phyloP scores from a whole-genome alignment of 2,113 vertebrate species.

The Spheniscus mendiculus region DNA sequence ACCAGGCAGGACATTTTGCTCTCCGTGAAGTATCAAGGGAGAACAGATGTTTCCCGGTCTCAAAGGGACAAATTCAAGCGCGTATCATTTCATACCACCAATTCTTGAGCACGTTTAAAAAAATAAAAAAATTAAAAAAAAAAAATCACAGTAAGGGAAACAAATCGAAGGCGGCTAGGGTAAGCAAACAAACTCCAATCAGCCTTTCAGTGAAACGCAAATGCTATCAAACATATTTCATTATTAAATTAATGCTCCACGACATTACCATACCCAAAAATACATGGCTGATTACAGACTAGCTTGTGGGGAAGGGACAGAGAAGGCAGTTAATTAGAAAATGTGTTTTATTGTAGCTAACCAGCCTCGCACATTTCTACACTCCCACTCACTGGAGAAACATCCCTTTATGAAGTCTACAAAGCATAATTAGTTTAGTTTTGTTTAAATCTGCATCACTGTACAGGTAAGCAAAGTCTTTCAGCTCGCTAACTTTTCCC shows the following conservation, averaged over 20 bases:
- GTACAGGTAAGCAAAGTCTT: background rate
- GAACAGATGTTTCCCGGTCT: constrained; percentile 31
- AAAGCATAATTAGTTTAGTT: background rate
- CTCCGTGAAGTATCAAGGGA: constrained; percentile 1
- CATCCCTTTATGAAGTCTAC: background rate
- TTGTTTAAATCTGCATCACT: constrained; percentile 41
- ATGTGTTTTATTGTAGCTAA: background rate
- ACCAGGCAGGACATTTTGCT: constrained; percentile 15
- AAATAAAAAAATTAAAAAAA: background rate
- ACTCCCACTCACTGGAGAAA: background rate
- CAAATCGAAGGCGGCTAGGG: background rate
- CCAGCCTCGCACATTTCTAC: background rate
- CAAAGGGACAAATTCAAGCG: background rate
- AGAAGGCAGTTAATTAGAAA: background rate
- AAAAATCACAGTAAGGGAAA: constrained; percentile 13
- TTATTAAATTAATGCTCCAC: background rate
- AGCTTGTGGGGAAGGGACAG: background rate
- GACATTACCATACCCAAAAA: background rate
- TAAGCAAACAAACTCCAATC: background rate
- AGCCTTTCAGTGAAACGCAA: background rate
- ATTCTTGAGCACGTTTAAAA: background rate
- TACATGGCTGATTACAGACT: background rate
- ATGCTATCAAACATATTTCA: background rate
- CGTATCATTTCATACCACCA: background rate
- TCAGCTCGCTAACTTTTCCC: background rate